These are phyloP conservation scores for Catharus fuscescens DNA, from an alignment of 2,113 vertebrate genomes.

Conservation along the genomic window DNA sequence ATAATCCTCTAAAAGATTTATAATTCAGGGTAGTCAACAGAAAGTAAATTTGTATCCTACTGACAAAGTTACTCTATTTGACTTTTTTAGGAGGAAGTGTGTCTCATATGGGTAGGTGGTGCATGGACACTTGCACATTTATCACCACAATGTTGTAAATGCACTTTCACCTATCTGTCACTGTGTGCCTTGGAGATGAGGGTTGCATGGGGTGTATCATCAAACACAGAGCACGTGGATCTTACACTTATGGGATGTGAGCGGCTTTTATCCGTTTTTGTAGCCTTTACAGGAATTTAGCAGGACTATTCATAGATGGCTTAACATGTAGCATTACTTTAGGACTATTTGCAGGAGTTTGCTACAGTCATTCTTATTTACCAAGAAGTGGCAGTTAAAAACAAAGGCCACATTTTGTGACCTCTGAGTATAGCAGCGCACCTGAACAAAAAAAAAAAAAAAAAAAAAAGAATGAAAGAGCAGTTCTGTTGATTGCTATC, in stretches of 20 bases:
- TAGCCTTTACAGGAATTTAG: not conserved
- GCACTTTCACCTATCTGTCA: constrained; percentile 1
- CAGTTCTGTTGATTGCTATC: not conserved
- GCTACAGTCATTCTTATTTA: not conserved
- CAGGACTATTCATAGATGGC: not conserved
- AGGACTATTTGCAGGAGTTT: not conserved
- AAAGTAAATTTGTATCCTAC: not conserved
- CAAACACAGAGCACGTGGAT: not conserved
- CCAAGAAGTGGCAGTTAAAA: not conserved
- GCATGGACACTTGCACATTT: not conserved
- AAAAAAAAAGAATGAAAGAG: not conserved
- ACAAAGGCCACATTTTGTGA: not conserved
- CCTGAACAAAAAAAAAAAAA: not conserved
- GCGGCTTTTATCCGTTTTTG: not conserved
- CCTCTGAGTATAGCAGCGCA: not conserved
- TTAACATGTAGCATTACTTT: not conserved
- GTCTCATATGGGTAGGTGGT: constrained; percentile 69
- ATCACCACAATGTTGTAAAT: not conserved
- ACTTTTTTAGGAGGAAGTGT: constrained; percentile 61
- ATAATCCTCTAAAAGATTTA: not conserved
- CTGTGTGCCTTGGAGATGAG: not conserved
- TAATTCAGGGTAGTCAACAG: not conserved
- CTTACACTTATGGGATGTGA: not conserved
- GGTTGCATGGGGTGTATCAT: not conserved
- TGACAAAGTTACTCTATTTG: not conserved